phyloP scores from a whole-genome alignment of 1,140 invertebrate species.

The Leucophenga varia region DNA sequence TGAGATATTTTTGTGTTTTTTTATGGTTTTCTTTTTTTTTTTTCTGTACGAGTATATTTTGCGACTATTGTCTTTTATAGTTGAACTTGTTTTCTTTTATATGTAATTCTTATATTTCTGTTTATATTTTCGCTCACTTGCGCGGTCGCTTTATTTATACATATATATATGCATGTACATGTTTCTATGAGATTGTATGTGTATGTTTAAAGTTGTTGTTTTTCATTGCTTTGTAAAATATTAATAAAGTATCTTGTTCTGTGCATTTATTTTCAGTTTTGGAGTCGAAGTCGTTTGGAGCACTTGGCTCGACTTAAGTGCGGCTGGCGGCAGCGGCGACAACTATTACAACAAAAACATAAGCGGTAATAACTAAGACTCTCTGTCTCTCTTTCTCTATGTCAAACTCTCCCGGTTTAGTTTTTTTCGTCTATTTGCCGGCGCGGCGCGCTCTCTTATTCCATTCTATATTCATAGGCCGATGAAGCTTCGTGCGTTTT shows the following conservation, averaged over 20 bases:
- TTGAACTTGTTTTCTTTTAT: too few species aligned
- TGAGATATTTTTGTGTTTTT: slow-evolving; percentile 6
- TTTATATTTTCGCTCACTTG: too few species aligned
- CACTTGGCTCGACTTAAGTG: slow-evolving; percentile 20
- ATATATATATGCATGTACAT: too few species aligned
- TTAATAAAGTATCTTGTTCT: slow-evolving; percentile 53
- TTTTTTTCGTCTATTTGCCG: neutral
- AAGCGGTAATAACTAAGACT: too few species aligned
- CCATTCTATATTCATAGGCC: too few species aligned
- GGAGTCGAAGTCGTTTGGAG: slow-evolving; percentile 26
- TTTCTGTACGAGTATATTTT: too few species aligned
- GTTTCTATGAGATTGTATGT: neutral
- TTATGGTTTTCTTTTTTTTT: slow-evolving; percentile 12
- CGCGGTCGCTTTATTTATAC: too few species aligned
- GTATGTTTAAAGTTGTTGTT: slow-evolving; percentile 17
- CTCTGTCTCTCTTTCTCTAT: too few species aligned
- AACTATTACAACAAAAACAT: neutral
- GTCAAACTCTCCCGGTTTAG: neutral
- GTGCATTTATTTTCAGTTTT: slow-evolving; percentile 46
- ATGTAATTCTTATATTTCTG: too few species aligned
- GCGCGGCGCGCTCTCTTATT: neutral
- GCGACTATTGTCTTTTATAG: neutral
- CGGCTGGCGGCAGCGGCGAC: too few species aligned
- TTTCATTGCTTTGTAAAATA: slow-evolving; percentile 41
- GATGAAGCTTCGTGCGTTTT: too few species aligned